Percentiles rank a stretch among this genome's conserved stretches.
phyloP scores from a whole-genome alignment of 2,888 invertebrate species.

The Pheosia tremula region DNA sequence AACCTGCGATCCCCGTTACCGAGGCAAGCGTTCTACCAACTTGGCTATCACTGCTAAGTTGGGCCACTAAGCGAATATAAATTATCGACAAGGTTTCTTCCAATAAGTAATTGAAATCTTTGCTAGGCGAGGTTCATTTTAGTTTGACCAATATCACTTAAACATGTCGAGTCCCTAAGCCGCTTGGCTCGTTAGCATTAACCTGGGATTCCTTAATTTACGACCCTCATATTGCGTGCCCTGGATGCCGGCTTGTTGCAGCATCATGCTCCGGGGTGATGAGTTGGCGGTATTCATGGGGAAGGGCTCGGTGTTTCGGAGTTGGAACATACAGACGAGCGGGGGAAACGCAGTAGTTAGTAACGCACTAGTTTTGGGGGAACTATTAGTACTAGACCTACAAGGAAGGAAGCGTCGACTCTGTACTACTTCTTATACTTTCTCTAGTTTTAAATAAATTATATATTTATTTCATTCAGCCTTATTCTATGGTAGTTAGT shows the following conservation, averaged over 20 bases:
- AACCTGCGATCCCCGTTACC: no score
- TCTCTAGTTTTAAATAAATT: no score
- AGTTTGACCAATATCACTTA: not conserved
- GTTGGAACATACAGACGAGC: not conserved
- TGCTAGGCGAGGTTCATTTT: not conserved
- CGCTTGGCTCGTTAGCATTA: not conserved
- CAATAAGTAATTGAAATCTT: no score
- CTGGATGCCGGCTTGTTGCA: not conserved
- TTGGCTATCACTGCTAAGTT: no score
- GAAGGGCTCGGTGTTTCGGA: not conserved
- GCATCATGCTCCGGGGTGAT: constrained; percentile 1
- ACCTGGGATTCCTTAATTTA: not conserved
- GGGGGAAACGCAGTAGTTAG: not conserved
- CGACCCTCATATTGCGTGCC: not conserved
- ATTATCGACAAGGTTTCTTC: no score
- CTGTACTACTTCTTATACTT: no score
- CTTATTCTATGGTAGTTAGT: no score
- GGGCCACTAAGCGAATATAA: no score
- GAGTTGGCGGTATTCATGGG: not conserved
- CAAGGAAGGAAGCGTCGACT: no score
- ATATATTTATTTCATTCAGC: no score
- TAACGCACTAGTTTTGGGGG: not conserved
- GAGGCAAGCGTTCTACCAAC: no score
- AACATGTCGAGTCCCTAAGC: not conserved
- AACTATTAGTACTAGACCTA: not conserved